Percentiles rank a stretch among this genome's conserved stretches.
Evolutionary conservation across 1,140 invertebrate genomes (phyloP).

Genomic region (Drosophila navojoa): DNA sequence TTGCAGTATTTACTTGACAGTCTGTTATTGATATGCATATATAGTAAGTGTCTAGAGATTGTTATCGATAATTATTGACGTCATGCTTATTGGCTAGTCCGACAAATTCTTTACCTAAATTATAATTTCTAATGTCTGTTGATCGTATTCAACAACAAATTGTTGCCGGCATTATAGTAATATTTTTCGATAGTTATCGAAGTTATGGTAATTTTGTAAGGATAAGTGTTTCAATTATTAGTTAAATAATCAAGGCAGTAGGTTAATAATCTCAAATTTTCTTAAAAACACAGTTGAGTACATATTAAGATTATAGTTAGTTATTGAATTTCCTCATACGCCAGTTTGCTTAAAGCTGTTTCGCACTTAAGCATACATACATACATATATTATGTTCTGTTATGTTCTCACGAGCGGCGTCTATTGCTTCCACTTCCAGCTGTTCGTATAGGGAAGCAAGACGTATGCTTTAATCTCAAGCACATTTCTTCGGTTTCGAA

Average conservation of each 20-base stretch:
- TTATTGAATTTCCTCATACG: neutral
- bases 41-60: too few relatives aligned
- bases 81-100: neutral
- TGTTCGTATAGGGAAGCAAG: conserved; percentile 11
- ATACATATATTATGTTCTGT: conserved; percentile 1
- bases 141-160: too few relatives aligned
- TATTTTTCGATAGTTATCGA: neutral
- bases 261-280: too few relatives aligned
- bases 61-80: neutral
- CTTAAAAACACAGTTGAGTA: too few relatives aligned
- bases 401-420: neutral
- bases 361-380: neutral
- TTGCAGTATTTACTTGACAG: too few relatives aligned
- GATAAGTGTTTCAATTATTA: too few relatives aligned
- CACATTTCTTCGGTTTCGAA: conserved; percentile 5
- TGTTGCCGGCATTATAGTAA: too few relatives aligned
- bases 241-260: too few relatives aligned
- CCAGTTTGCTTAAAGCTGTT: neutral
- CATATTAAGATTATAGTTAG: too few relatives aligned
- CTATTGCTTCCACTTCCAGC: conserved; percentile 7
- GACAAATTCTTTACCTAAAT: too few relatives aligned
- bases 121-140: too few relatives aligned
- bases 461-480: neutral
- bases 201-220: neutral
- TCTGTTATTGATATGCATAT: too few relatives aligned